A percentile compares a stretch with the other conserved stretches of the same genome.
Evolutionary conservation across 2,797 vertebrate genomes (phyloP).

Genomic region (Adrianichthys oophorus): DNA sequence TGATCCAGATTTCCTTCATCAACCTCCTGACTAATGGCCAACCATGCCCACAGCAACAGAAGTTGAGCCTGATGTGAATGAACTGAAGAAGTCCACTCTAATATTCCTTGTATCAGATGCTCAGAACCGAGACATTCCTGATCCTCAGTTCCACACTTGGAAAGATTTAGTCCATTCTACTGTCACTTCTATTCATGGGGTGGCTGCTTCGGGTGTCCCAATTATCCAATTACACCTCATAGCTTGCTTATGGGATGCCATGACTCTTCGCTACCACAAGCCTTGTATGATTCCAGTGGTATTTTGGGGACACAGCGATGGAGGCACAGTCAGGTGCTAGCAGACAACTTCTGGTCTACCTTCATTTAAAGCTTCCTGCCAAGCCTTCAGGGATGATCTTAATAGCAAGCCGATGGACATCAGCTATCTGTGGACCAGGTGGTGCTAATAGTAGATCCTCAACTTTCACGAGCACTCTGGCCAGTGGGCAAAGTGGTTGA

Average conservation of each 20-base stretch:
- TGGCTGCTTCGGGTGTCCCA: neutral
- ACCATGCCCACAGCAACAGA: neutral
- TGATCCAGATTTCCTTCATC: neutral
- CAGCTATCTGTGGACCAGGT: neutral
- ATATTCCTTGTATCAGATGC: neutral
- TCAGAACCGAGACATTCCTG: neutral
- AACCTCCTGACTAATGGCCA: neutral
- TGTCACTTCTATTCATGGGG: neutral
- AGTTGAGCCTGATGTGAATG: neutral
- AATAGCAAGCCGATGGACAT: neutral
- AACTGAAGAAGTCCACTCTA: neutral
- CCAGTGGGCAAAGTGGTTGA: neutral
- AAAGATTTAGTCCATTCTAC: neutral
- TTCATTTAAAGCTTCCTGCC: neutral
- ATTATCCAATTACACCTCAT: too few species aligned
- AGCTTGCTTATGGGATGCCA: too few species aligned
- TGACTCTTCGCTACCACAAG: too few species aligned
- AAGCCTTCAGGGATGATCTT: neutral
- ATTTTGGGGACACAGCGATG: conserved; percentile 2
- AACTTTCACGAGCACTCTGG: neutral
- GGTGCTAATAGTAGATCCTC: conserved; percentile 2
- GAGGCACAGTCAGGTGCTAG: conserved; percentile 2
- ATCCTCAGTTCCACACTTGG: neutral
- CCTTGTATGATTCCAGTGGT: too few species aligned
- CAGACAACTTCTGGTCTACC: neutral